Evolutionary conservation across 2,888 invertebrate species (phyloP), one percentile per base, ranked within the genome.

Genomic region (Maniola hyperantus): DNA sequence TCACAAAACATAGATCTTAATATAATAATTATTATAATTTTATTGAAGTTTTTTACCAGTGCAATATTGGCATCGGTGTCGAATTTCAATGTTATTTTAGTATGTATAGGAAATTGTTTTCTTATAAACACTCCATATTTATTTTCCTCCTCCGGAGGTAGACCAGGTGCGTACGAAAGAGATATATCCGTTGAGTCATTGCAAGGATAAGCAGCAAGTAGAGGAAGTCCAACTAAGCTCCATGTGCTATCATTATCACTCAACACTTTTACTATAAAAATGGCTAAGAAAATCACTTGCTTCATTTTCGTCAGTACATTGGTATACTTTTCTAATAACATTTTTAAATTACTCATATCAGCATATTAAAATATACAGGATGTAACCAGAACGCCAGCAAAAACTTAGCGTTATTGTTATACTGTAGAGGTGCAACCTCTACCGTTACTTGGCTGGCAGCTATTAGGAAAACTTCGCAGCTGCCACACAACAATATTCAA

Each of bases 141-240:
- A 44, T 82, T 83, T 42, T 81, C 82, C 69, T 79, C 76, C 6
- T 73, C 77, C 1, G 80, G 79, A 10, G 79, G 72, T 0, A 66
- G 53, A 0, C 75, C 78, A 33, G 72, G 61, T 64, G 77, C 77
- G 57, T 66, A 80, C 0, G 54, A 8, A 0, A 73, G n/a, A 0
- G 36, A 48, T 4, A 80, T 72, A 44, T 76, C 66, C 5, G 68
- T 64, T 2, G 74, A 72, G 0, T 69, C 76, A 6, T 76, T 73
- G 63, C 81, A 83, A 6, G 77, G 77, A 7, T 53, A 54, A 11
- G 62, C 67, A 18, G 36, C 20, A 0, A 72, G 7, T 10, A 75
- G 20, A 0, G 76, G 76, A 60, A 71, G 72, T 5, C 74, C 77
- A 11, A 72, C 67, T 8, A 74, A 11, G 8, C 44, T 10, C 74